Evolutionary conservation across 2,888 invertebrate genomes (phyloP).

Genomic region (Drosophila diplacantha): DNA sequence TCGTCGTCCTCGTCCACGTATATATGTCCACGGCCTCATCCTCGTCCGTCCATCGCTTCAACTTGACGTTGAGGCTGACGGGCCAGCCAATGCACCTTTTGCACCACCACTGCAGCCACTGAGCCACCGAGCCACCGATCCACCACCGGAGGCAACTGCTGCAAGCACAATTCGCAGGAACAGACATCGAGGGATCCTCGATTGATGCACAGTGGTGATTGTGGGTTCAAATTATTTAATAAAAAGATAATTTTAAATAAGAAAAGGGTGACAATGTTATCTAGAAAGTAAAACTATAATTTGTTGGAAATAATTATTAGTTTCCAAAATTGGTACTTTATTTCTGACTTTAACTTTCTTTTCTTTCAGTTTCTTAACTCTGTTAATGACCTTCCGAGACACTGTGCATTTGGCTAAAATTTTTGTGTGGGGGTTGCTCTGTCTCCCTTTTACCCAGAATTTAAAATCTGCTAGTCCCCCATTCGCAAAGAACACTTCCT

Average conservation of each 20-base stretch:
- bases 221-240: not conserved
- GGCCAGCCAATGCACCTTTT: constrained; percentile 32
- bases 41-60: constrained; percentile 34
- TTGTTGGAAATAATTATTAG: too few species aligned
- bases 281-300: too few species aligned
- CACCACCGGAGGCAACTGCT: constrained; percentile 22
- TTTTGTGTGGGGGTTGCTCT: constrained; percentile 13
- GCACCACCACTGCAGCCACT: constrained; percentile 8
- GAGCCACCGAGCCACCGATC: constrained; percentile 11
- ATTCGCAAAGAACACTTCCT: constrained; percentile 8
- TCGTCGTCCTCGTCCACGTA: constrained; percentile 24
- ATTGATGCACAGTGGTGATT: constrained; percentile 24
- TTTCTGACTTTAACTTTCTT: too few species aligned
- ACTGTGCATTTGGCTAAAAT: constrained; percentile 4
- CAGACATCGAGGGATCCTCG: constrained; percentile 41
- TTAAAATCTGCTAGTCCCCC: constrained; percentile 6
- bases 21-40: constrained; percentile 23
- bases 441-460: constrained; percentile 22
- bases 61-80: constrained; percentile 40
- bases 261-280: too few species aligned
- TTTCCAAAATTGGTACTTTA: too few species aligned
- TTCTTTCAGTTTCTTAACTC: not conserved
- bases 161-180: constrained; percentile 37
- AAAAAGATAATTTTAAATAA: not conserved
- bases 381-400: not conserved